Base-by-base conservation (phyloP, 2,113 vertebrate genomes). In the Microtus montanus region DNA sequence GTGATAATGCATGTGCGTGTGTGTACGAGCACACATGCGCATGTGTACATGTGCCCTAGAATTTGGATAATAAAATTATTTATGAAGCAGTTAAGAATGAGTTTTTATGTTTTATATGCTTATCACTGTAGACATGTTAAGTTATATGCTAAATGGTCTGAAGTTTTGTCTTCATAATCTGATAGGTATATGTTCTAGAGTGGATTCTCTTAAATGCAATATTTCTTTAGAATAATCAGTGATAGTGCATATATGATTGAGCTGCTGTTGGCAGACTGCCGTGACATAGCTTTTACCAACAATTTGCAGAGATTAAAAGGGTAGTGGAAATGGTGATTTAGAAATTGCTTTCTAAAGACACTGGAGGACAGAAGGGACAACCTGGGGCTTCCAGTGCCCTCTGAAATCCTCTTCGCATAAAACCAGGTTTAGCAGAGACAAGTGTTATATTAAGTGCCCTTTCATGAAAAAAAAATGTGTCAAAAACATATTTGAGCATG, bases 271-370 rank as follows among this genome's bases (percentile, higher is more conserved):
- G n/a, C 96, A 74, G 91, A 80, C 94, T 83, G 92, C 96, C 97
- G 97, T 15, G 52, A 41, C 93, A 88, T 91, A 11, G 91, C 97
- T 97, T 95, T 98, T 89, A 92, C 30, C 47, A 38, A 82, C 79
- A 86, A 97, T 98, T 98, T 98, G 70, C 94, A 4, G 96, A 97
- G 96, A 98, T 98, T 97, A 97, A 97, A 98, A 97, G 80, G 89
- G 94, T 71, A 89, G 95, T 91, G 83, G 92, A 92, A 96, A 92
- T 41, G 47, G 90, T 95, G 85, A 66, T 33, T 97, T 92, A 61
- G 83, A 95, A 98, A 98, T 97, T 97, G 97, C 96, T 98, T 98
- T 97, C 96, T 89, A 54, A 96, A 96, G 96, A 86, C 3, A 28
- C 1, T 1, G 66, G 64, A 91, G 95, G 85, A 90, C 97, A 68